Conservation (phyloP, 2,888 invertebrate genomes). For the Eupeodes latifasciatus region DNA sequence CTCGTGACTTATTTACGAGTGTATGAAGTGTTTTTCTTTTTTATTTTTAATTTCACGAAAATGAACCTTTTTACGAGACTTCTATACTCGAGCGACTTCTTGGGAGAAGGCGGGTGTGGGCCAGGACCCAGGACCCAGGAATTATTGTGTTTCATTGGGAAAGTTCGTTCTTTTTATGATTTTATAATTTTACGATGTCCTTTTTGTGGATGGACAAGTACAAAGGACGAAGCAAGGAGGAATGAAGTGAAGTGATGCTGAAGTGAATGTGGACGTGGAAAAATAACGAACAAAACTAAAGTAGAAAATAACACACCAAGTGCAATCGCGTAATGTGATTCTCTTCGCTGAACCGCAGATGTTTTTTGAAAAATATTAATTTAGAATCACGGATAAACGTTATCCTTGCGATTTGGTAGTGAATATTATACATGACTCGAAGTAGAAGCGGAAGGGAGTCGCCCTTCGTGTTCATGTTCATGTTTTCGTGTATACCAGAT, state of each 20-base stretch:
- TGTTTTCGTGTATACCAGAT: not conserved
- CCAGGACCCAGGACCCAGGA: slow-evolving; percentile 37
- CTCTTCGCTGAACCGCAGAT: slow-evolving; percentile 67
- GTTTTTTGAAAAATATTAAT: slow-evolving; percentile 76
- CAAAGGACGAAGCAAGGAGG: not conserved
- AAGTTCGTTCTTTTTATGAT: slow-evolving; percentile 58
- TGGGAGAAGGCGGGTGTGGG: slow-evolving; percentile 30
- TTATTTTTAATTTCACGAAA: slow-evolving; percentile 72
- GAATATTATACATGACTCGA: not conserved
- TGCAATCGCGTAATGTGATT: slow-evolving; percentile 71
- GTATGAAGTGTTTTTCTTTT: slow-evolving; percentile 48
- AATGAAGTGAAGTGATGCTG: not conserved
- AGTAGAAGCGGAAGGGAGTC: not conserved
- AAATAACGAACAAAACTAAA: not conserved
- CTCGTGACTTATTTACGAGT: slow-evolving; percentile 72
- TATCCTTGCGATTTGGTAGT: slow-evolving; percentile 67
- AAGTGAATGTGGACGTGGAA: too few species aligned
- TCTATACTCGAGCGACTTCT: not conserved
- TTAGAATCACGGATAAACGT: slow-evolving; percentile 75
- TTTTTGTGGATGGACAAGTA: not conserved
- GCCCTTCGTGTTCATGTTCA: not conserved
- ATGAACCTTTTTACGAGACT: slow-evolving; percentile 72
- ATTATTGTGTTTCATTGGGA: slow-evolving; percentile 56
- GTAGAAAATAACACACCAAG: slow-evolving; percentile 38
- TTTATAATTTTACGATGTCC: slow-evolving; percentile 73